Evolutionary conservation across 2,797 vertebrate species (phyloP), one percentile per base, ranked within the genome.

Genomic region (Artibeus lituratus): DNA sequence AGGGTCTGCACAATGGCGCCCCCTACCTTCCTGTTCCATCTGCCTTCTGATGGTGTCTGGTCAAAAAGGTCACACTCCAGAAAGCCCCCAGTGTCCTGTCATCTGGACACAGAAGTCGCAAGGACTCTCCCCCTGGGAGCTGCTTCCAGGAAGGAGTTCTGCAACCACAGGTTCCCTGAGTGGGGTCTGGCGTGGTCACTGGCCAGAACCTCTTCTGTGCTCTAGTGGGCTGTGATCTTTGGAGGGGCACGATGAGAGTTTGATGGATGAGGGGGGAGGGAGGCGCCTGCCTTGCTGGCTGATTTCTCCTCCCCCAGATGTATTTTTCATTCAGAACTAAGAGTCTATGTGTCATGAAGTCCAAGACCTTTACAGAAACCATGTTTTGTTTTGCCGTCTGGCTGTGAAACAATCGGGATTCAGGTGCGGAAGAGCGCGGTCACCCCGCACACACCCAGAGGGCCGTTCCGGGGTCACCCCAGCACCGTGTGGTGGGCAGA

Each of bases 371-470:
- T 74, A 2, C 12, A 12, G 37, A 29, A 74, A 90, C 51, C 19
- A 22, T n/a, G 67, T 57, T 96, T 96, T 90, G 90, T 96, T 97
- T 92, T 57, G 26, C 26, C 62, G 51, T 53, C 90, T 87, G 74
- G 22, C 57, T 74, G 26, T 44, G n/a, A 87, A 62, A 44, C 53
- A 62, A 26, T 47, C n/a, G 22, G 7, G 39, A 82, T 29, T n/a
- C 67, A 87, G 65, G 55, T 15, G n/a, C 5, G 7, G 2, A 47
- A 11, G 19, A n/a, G 44, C 14, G 5, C 2, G 67, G 22, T 44
- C 39, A 29, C n/a, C 67, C 49, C 29, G 24, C 18, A 49, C 82
- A 76, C 29, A n/a, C 51, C 32, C 44, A 51, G 26, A 0, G 4
- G 69, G 44, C 16, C 0, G 21, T 5, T 55, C 53, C 42, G 0